phyloP scores from a whole-genome alignment of 2,797 vertebrate genomes.

The Fistularia commersonii region DNA sequence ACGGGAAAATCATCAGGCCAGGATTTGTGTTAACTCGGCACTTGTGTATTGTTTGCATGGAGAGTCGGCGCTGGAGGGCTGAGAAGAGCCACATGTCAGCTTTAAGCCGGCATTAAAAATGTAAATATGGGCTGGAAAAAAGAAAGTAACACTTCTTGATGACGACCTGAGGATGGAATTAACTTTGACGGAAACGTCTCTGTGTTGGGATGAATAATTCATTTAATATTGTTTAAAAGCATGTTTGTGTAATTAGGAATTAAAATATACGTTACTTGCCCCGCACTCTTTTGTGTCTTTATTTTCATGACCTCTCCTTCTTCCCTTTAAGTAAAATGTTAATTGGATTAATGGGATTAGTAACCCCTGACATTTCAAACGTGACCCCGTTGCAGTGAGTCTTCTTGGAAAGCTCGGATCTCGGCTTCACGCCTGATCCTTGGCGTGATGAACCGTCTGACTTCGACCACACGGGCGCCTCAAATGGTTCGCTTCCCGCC shows the following conservation, averaged over 20 bases:
- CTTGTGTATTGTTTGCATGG: constrained; percentile 35
- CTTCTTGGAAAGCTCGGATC: no score
- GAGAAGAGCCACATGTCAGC: constrained; percentile 11
- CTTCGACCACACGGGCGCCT: no score
- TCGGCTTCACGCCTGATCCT: no score
- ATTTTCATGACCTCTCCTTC: no score
- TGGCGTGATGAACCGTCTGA: no score
- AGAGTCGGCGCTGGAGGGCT: constrained; percentile 7
- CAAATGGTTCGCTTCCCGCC: background rate
- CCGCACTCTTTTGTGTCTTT: background rate
- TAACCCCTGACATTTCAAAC: no score
- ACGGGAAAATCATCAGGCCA: constrained; percentile 20
- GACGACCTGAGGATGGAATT: constrained; percentile 2
- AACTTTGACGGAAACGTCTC: constrained; percentile 1
- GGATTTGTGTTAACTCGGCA: constrained; percentile 27
- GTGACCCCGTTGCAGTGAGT: no score
- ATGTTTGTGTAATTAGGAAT: background rate
- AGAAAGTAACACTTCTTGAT: constrained; percentile 6
- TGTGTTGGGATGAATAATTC: no score
- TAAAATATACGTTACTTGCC: background rate
- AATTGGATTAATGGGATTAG: no score
- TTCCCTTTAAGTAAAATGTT: no score
- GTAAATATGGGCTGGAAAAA: constrained; percentile 11
- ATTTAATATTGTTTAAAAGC: no score
- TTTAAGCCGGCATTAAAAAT: constrained; percentile 11